phyloP scores from a whole-genome alignment of 2,888 invertebrate species.

The Neocrepidodera transversa region DNA sequence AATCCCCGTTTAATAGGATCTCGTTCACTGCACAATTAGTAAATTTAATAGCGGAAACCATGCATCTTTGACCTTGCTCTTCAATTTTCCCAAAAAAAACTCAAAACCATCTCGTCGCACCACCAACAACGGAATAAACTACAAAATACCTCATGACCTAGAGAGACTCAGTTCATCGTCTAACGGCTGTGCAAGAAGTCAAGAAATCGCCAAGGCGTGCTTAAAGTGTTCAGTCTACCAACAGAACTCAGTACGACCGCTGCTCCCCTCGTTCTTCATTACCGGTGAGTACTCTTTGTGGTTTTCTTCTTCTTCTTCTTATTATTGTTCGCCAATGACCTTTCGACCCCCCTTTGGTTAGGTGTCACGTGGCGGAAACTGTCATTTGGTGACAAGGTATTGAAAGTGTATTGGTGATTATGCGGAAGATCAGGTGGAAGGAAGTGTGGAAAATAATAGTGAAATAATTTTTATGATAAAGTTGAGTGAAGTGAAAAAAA shows the following conservation, averaged over 20 bases:
- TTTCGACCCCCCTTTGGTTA: slow-evolving; percentile 44
- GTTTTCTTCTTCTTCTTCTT: slow-evolving; percentile 19
- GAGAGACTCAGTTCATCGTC: slow-evolving; percentile 54
- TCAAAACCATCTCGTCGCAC: slow-evolving; percentile 36
- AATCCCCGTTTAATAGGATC: too few relatives aligned
- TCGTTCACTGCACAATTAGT: too few relatives aligned
- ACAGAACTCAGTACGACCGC: slow-evolving; percentile 55
- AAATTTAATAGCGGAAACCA: not conserved
- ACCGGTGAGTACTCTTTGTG: slow-evolving; percentile 43
- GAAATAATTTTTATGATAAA: too few relatives aligned
- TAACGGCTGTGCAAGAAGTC: slow-evolving; percentile 49
- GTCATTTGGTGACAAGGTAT: slow-evolving; percentile 34
- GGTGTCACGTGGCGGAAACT: slow-evolving; percentile 30
- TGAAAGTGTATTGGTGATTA: too few relatives aligned
- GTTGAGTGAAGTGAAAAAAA: too few relatives aligned
- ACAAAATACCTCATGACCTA: slow-evolving; percentile 54
- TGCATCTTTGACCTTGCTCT: slow-evolving; percentile 25
- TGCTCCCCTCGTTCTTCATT: slow-evolving; percentile 50
- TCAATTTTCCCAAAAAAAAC: slow-evolving; percentile 30
- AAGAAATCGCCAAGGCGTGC: slow-evolving; percentile 50
- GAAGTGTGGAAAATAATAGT: too few relatives aligned
- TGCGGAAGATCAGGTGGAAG: too few relatives aligned
- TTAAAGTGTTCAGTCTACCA: slow-evolving; percentile 50
- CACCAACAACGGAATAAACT: slow-evolving; percentile 48
- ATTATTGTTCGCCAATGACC: slow-evolving; percentile 35